phyloP scores from a whole-genome alignment of 2,113 vertebrate species.

The Cyanoderma ruficeps region DNA sequence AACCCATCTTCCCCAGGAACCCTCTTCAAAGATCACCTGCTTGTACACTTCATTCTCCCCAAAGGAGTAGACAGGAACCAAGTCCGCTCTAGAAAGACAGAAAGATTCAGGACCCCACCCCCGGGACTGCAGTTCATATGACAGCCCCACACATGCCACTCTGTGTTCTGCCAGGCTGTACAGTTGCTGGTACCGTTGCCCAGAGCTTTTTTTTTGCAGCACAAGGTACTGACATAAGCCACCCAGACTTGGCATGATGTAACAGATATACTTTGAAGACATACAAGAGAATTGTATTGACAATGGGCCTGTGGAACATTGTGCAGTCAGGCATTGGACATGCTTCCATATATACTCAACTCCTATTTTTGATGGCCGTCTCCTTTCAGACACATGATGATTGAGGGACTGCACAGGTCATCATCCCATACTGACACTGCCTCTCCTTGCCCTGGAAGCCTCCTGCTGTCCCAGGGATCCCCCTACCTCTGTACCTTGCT shows the following conservation, averaged over 20 bases:
- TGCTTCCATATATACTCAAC: background rate
- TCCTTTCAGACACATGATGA: background rate
- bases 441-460: background rate
- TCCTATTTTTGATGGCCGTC: background rate
- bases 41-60: conserved; percentile 94
- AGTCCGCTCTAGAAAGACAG: conserved; percentile 80
- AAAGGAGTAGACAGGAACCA: conserved; percentile 94
- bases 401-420: background rate
- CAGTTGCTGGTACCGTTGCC: background rate
- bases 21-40: conserved; percentile 92
- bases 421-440: background rate
- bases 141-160: background rate
- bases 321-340: background rate
- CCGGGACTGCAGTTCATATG: background rate
- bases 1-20: conserved; percentile 81
- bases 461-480: background rate
- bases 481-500: background rate
- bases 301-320: background rate
- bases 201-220: background rate
- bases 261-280: fast-evolving
- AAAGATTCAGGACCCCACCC: background rate
- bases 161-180: background rate
- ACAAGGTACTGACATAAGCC: background rate
- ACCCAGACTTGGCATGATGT: background rate
- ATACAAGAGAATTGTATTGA: background rate